These are phyloP conservation scores for Daboia siamensis DNA, from an alignment of 2,113 vertebrate species.

Conservation along the genomic window DNA sequence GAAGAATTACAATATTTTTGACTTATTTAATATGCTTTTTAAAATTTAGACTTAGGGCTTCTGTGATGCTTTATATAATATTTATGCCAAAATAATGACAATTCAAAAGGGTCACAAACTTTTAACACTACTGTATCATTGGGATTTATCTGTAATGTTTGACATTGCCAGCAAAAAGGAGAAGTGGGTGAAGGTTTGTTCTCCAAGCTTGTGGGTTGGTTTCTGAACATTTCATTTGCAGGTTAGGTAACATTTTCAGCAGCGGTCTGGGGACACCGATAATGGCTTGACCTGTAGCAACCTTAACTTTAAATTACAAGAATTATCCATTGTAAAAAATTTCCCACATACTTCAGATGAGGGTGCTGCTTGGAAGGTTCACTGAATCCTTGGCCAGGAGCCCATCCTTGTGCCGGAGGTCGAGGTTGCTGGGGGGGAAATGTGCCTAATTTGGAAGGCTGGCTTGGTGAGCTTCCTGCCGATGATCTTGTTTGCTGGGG, in stretches of 20 bases:
- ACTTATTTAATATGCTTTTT: not conserved
- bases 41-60: not conserved
- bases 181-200: too few relatives aligned
- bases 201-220: too few relatives aligned
- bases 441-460: constrained; percentile 80
- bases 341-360: constrained; percentile 84
- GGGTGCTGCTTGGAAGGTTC: constrained; percentile 77
- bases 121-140: not conserved
- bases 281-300: fast-evolving
- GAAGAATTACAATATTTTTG: not conserved
- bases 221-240: too few relatives aligned
- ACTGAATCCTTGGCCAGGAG: constrained; percentile 67
- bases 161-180: too few relatives aligned
- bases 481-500: constrained; percentile 88
- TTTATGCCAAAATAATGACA: not conserved
- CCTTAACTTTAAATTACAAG: not conserved
- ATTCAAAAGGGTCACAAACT: not conserved
- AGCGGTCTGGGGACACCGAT: too few relatives aligned
- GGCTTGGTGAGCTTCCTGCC: constrained; percentile 80
- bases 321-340: not conserved
- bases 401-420: constrained; percentile 69
- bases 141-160: not conserved
- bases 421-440: constrained; percentile 73
- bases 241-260: too few relatives aligned
- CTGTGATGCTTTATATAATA: not conserved